Base-by-base conservation (phyloP, 2,113 vertebrate genomes). In the Pelobates fuscus region DNA sequence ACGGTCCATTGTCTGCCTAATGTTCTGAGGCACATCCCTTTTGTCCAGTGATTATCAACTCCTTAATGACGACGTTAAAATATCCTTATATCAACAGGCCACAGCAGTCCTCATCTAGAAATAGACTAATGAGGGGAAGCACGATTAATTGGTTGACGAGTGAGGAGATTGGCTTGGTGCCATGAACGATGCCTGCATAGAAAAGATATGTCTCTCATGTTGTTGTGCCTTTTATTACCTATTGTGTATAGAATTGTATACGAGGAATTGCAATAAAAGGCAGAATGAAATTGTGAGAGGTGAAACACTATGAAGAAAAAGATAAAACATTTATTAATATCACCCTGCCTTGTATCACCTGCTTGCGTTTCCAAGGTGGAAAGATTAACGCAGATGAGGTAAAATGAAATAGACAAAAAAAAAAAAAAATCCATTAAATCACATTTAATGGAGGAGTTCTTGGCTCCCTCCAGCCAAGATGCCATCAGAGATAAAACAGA, bases 31-130 rank as follows among this genome's bases (percentile, higher is more conserved):
- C 54, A 59, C 54, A 41, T 75, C 72, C 72, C 72, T 59, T 67
- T 75, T 75, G 72, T 75, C 72, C 72, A 75, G 72, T 49, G 72
- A 67, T 75, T 75, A 75, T 63, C 54, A 75, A 43, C 30, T 75
- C 63, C 44, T 75, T 75, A 75, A 75, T 66, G 63, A 67, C 54
- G 18, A 67, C 63, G 54, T 75, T 65, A 75, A 61, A 75, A 74
- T 62, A 67, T 67, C 63, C 72, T 49, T 63, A 75, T 67, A 75
- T 75, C 72, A 75, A 67, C 72, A 75, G 72, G 63, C 62, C 54
- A 27, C 72, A 75, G 63, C 72, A 75, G 72, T 75, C 54, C 41
- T 65, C 65, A 75, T 67, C 72, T 59, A 59, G 72, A 75, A 62
- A 67, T 75, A 75, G 55, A 75, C 62, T 75, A 75, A 75, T 75